Conservation (phyloP, 2,797 vertebrate species). For the Centroberyx gerrardi region DNA sequence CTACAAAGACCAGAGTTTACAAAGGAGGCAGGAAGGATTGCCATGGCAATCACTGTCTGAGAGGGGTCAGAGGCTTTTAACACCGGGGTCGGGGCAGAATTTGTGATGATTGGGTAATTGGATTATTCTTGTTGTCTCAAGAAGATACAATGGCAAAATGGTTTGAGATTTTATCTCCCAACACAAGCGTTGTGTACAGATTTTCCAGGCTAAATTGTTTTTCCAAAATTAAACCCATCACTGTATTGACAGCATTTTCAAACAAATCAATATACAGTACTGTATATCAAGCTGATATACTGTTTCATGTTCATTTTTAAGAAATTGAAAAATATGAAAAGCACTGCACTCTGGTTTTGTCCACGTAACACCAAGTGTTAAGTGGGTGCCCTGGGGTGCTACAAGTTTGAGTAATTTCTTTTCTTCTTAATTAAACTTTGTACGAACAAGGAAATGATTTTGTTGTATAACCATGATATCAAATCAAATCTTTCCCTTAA, state of each 20-base stretch:
- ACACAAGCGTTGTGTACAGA: background rate
- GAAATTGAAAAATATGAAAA: no score
- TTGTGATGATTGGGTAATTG: constrained; percentile 34
- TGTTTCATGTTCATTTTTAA: no score
- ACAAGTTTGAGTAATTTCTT: no score
- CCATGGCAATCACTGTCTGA: constrained; percentile 51
- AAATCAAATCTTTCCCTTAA: background rate
- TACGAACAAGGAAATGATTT: no score
- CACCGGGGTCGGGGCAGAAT: constrained; percentile 29
- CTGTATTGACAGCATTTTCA: no score
- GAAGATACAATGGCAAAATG: constrained; percentile 4
- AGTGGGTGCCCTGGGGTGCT: no score
- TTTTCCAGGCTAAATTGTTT: background rate
- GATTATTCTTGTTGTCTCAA: background rate
- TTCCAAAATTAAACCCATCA: background rate
- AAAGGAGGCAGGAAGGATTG: constrained; percentile 55
- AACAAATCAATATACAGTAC: no score
- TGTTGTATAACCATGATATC: background rate
- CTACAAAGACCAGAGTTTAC: constrained; percentile 75
- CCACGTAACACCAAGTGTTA: no score
- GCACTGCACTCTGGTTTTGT: no score
- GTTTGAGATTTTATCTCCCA: constrained; percentile 5
- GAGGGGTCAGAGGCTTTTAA: constrained; percentile 50
- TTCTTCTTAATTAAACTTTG: no score
- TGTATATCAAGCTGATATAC: no score